Evolutionary conservation across 2,113 vertebrate species (phyloP).

Genomic region (Barbus barbus): DNA sequence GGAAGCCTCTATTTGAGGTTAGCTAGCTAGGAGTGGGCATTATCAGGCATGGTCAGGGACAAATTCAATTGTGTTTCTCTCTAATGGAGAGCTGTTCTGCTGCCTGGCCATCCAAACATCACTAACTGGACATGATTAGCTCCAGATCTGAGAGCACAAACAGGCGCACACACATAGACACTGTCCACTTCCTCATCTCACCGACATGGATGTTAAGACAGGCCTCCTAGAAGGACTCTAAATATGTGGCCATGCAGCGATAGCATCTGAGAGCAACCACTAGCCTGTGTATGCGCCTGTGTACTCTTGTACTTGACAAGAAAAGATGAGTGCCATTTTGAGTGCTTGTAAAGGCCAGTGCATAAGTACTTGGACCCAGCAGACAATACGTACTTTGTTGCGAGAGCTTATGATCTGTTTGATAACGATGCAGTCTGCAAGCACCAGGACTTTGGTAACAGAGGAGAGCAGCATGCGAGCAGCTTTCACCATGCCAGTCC

Average conservation of each 20-base stretch:
- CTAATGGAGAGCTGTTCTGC: constrained; percentile 69
- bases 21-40: constrained; percentile 56
- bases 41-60: constrained; percentile 60
- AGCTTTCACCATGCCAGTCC: constrained; percentile 92
- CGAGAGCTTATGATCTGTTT: constrained; percentile 97
- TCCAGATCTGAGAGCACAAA: constrained; percentile 49
- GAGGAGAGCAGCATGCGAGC: constrained; percentile 93
- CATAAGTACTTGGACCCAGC: background rate
- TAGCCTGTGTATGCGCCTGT: background rate
- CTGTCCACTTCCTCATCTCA: constrained; percentile 20
- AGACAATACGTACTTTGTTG: constrained; percentile 84
- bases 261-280: constrained; percentile 50
- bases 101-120: constrained; percentile 65
- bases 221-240: constrained; percentile 28
- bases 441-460: constrained; percentile 94
- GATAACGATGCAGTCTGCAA: constrained; percentile 96
- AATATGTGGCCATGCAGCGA: constrained; percentile 52
- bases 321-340: background rate
- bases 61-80: constrained; percentile 73
- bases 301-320: constrained; percentile 9
- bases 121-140: constrained; percentile 69
- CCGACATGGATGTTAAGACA: constrained; percentile 33
- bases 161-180: constrained; percentile 20
- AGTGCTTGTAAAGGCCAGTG: background rate
- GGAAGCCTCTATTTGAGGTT: constrained; percentile 30